phyloP scores from a whole-genome alignment of 1,140 invertebrate species.

The Neuroterus valhalla region DNA sequence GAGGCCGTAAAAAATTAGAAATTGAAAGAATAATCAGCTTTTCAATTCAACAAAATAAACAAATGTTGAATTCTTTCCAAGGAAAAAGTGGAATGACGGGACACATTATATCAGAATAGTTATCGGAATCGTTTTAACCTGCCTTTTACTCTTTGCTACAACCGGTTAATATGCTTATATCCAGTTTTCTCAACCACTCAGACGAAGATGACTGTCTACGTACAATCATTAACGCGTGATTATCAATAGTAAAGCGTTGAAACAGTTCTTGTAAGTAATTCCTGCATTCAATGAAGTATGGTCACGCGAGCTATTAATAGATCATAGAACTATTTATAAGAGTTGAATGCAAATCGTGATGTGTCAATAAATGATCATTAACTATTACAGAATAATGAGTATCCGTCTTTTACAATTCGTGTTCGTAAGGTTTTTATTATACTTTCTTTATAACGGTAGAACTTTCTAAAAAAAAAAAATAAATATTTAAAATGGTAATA shows the following conservation, averaged over 20 bases:
- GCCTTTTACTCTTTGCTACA: background rate
- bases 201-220: constrained; percentile 8
- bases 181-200: constrained; percentile 1
- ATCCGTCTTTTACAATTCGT: too few relatives aligned
- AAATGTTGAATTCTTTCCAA: constrained; percentile 4
- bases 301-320: constrained; percentile 22
- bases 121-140: constrained; percentile 27
- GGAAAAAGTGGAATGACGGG: constrained; percentile 16
- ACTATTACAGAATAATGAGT: too few relatives aligned
- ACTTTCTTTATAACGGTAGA: too few relatives aligned
- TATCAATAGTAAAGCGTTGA: constrained; percentile 20
- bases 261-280: constrained; percentile 22
- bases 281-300: constrained; percentile 4
- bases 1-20: background rate
- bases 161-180: constrained; percentile 17
- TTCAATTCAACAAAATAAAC: background rate
- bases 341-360: background rate
- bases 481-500: too few relatives aligned
- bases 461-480: too few relatives aligned
- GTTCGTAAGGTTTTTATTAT: too few relatives aligned
- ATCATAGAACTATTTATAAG: constrained; percentile 21
- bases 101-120: constrained; percentile 22
- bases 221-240: constrained; percentile 20
- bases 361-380: background rate
- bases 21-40: background rate